Evolutionary conservation across 1,140 invertebrate species (phyloP).

Genomic region (Phthorimaea operculella): DNA sequence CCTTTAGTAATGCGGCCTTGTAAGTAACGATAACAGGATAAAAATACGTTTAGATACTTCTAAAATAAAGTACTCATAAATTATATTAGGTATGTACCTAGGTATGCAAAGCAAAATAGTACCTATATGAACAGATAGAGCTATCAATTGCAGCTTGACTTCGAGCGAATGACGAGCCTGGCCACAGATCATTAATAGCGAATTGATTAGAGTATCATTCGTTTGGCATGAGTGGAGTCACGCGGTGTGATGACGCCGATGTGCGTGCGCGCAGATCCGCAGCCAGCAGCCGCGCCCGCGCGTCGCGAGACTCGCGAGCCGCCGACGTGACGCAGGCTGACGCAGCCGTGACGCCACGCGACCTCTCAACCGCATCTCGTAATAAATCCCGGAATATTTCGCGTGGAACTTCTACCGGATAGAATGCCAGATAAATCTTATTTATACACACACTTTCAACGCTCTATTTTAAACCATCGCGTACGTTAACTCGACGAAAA

Average conservation of each 20-base stretch:
- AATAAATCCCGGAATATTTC: slow-evolving; percentile 32
- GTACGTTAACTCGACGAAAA: too few relatives aligned
- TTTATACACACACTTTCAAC: neutral
- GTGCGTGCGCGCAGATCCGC: slow-evolving; percentile 28
- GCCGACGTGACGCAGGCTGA: slow-evolving; percentile 16
- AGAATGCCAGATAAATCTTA: slow-evolving; percentile 1
- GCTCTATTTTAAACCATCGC: neutral
- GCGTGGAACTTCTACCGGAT: slow-evolving; percentile 1
- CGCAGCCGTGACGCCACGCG: slow-evolving; percentile 10
- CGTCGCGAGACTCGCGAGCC: slow-evolving; percentile 13
- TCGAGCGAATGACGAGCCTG: neutral
- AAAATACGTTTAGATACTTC: too few relatives aligned
- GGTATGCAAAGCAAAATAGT: too few relatives aligned
- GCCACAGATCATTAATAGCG: slow-evolving; percentile 1
- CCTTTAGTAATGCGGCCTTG: neutral
- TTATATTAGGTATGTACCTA: too few relatives aligned
- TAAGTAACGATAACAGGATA: too few relatives aligned
- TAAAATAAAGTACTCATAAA: too few relatives aligned
- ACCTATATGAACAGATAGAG: too few relatives aligned
- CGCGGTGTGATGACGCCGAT: slow-evolving; percentile 12
- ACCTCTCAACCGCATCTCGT: neutral
- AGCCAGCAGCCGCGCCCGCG: slow-evolving; percentile 22
- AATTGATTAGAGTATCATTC: slow-evolving; percentile 1
- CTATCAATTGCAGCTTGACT: too few relatives aligned
- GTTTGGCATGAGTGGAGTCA: slow-evolving; percentile 13